These are phyloP conservation scores for Siderastrea siderea DNA, from an alignment of 92 coral and sea anemone genomes.

Conservation along the genomic window DNA sequence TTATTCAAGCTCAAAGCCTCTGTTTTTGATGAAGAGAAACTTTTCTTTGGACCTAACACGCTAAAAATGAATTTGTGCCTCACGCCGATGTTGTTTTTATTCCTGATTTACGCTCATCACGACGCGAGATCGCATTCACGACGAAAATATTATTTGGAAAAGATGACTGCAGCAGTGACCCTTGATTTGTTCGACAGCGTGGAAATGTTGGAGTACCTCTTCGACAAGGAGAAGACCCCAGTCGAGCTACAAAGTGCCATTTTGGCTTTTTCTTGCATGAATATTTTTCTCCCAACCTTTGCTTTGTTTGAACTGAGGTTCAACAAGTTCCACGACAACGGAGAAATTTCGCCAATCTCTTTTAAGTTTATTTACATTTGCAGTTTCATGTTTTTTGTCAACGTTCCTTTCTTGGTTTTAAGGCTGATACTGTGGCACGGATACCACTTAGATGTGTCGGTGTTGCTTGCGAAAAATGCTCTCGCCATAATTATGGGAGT, in stretches of 20 bases:
- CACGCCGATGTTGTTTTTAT: slow-evolving; percentile 76
- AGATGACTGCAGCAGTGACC: slow-evolving; percentile 82
- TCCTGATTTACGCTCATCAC: slow-evolving; percentile 89
- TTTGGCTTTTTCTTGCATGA: slow-evolving; percentile 80
- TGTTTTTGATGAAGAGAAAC: slow-evolving; percentile 66
- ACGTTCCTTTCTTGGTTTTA: slow-evolving; percentile 86
- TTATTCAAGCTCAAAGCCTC: slow-evolving; percentile 71
- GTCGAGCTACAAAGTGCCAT: slow-evolving; percentile 62
- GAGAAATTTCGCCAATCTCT: slow-evolving; percentile 85
- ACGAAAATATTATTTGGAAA: slow-evolving; percentile 89
- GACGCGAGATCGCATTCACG: slow-evolving; percentile 78
- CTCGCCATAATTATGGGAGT: slow-evolving; percentile 82
- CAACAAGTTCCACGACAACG: slow-evolving; percentile 91
- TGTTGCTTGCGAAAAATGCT: slow-evolving; percentile 86
- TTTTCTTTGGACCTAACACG: slow-evolving; percentile 82
- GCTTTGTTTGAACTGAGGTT: slow-evolving; percentile 90
- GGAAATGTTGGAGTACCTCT: slow-evolving; percentile 91
- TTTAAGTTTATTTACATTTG: slow-evolving; percentile 85
- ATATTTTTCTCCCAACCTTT: slow-evolving; percentile 86
- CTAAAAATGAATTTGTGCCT: slow-evolving; percentile 86
- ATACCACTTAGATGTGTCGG: slow-evolving; percentile 77
- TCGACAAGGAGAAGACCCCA: slow-evolving; percentile 62
- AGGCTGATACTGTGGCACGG: slow-evolving; percentile 84
- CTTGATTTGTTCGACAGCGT: slow-evolving; percentile 95
- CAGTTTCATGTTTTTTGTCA: slow-evolving; percentile 83